Evolutionary conservation across 1,140 invertebrate species (phyloP), one percentile per base, ranked within the genome.

Genomic region (Pseudoatta argentina): DNA sequence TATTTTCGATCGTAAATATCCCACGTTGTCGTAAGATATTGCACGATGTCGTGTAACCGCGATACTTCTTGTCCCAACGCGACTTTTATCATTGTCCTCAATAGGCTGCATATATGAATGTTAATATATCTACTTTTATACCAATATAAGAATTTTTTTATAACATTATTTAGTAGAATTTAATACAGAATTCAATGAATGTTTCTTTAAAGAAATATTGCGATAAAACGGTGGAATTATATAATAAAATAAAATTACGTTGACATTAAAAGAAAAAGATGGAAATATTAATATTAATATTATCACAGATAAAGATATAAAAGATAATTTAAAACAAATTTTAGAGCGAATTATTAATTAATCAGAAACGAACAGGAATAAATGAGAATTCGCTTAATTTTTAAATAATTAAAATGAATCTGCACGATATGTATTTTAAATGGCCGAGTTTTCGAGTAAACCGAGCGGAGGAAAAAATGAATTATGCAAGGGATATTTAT

Each of bases 1-100:
- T 85, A 85, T 89, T 89, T 87, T 87, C 59, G 34, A 48, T 55
- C 51, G 66, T 87, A 89, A 87, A 87, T 85, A 85, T 66, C 72
- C 53, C 24, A 24, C 75, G 55, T 44, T 64, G 61, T 39, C 27
- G 44, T 57, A 53, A 59, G 64, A 21, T 73, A 81, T 73, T 76
- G 69, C 55, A 61, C 55, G 27, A 71, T 57, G 16, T 18, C 12
- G 18, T 73, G 24, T 73, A 75, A 66, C 67, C 16, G 14, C 30
- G 53, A 66, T 73, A 51, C 44, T 4, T 39, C 27, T 39, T 76
- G 44, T 24, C 39, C 16, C 12, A 66, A 73, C 34, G 21, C 12
- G 27, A 2, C 39, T 12, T 73, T 73, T 66, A 27, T 27, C 67
- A 27, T 27, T 21, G 30, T 21, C 61, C 16, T 14, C 59, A 21